Conservation (phyloP, 2,888 invertebrate genomes). For the Galerucella pusilla region DNA sequence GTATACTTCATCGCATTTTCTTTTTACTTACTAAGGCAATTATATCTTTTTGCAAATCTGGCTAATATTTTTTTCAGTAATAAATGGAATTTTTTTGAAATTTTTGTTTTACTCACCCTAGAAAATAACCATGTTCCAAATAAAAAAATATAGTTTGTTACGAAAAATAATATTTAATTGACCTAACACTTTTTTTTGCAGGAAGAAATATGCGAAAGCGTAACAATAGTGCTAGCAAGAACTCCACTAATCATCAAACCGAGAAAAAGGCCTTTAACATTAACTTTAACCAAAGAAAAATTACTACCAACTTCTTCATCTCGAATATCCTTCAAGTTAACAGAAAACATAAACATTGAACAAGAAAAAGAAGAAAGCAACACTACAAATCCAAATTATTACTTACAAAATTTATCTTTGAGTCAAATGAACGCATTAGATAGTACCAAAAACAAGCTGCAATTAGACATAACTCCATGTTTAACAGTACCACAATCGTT, state of each 20-base stretch:
- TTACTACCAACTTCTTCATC: constrained; percentile 3
- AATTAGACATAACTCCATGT: constrained; percentile 61
- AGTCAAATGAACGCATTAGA: constrained; percentile 49
- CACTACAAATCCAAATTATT: constrained; percentile 51
- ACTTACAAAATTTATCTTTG: constrained; percentile 59
- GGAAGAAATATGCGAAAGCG: constrained; percentile 79
- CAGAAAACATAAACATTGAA: background rate
- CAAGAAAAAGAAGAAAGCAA: constrained; percentile 22
- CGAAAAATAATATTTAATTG: background rate
- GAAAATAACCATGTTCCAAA: no score
- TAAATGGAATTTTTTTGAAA: no score
- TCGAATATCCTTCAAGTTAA: background rate
- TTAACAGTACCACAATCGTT: constrained; percentile 58
- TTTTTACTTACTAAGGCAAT: no score
- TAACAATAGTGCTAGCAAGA: constrained; percentile 76
- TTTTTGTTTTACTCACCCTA: no score
- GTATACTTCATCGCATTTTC: no score
- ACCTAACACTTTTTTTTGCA: constrained; percentile 60
- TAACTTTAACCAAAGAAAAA: constrained; percentile 65
- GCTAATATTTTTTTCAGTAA: no score
- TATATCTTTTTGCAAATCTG: no score
- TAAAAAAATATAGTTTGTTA: no score
- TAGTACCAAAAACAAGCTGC: constrained; percentile 55
- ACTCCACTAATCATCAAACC: constrained; percentile 80
- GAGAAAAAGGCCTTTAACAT: constrained; percentile 71